Conservation (phyloP, 1,140 invertebrate species). For the Octopus bimaculoides region DNA sequence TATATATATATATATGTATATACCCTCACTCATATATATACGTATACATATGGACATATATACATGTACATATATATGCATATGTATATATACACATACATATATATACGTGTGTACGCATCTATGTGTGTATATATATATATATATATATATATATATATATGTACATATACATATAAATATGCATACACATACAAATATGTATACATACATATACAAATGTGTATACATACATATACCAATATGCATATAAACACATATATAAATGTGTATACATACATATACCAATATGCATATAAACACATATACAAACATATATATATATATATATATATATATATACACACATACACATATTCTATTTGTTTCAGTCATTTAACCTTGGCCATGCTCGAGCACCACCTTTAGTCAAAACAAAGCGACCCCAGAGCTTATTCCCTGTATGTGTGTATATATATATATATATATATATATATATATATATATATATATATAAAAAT, state of each 20-base stretch:
- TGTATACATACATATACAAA: neutral
- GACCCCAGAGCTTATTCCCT: too few species aligned
- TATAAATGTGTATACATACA: neutral
- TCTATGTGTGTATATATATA: neutral
- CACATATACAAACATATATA: neutral
- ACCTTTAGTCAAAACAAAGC: too few species aligned
- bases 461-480: too few species aligned
- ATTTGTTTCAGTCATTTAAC: too few species aligned
- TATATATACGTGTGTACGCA: neutral
- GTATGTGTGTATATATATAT: too few species aligned
- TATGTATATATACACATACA: neutral
- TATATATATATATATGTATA: too few species aligned
- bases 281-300: neutral
- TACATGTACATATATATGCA: constrained; percentile 8
- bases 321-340: constrained; percentile 1
- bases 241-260: neutral
- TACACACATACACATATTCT: too few species aligned
- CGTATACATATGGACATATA: too few species aligned
- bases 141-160: neutral
- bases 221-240: neutral
- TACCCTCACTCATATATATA: too few species aligned
- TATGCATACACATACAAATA: neutral
- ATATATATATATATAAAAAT: too few species aligned
- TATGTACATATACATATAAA: neutral
- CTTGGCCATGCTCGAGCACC: too few species aligned